Base-by-base conservation (phyloP, 2,797 vertebrate species). In the Paguma larvata region DNA sequence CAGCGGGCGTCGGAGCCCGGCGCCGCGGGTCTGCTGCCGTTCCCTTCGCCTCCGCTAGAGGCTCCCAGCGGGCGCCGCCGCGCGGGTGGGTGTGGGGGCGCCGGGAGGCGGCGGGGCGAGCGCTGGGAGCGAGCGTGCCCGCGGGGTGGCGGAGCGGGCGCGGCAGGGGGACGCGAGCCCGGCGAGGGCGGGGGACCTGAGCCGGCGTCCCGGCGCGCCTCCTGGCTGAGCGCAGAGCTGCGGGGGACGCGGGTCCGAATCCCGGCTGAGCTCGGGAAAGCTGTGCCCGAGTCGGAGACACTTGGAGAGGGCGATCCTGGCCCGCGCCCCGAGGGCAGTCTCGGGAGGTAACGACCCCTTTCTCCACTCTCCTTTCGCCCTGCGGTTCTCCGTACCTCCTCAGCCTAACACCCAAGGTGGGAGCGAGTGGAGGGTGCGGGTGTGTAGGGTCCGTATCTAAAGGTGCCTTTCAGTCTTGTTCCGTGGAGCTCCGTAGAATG, bases 11-110 rank as follows among this genome's bases (percentile, higher is more conserved):
- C 89, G 85, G 94, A 96, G 68, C 78, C 67, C 30, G 80, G 89
- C 80, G 30, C 86, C 23, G 62, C 72, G 70, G 67, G 75, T 94
- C 41, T 51, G 46, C 38, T 95, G 98, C 93, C 38, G 11, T 95
- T 92, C 97, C 63, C 59, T 46, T 70, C n/a, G 90, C 75, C 51
- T 97, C 98, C 98, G 70, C 98, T 97, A 98, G 98, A 98, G 98
- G 98, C 86, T 97, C 98, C 96, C 95, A 73, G 94, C 48, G 96
- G 97, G 97, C 97, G 91, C 95, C 8, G 83, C 48, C 27, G 41
- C 67, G 80, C 41, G 0, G 86, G 93, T 96, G 89, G 97, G 97
- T 91, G 92, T 95, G 96, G 93, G 92, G 96, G 97, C 73, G 82
- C 78, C 62, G n/a, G 56, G 83, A 75, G 92, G 89, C 90, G 70